phyloP scores from a whole-genome alignment of 2,888 invertebrate genomes.

The Itoplectis maculator region DNA sequence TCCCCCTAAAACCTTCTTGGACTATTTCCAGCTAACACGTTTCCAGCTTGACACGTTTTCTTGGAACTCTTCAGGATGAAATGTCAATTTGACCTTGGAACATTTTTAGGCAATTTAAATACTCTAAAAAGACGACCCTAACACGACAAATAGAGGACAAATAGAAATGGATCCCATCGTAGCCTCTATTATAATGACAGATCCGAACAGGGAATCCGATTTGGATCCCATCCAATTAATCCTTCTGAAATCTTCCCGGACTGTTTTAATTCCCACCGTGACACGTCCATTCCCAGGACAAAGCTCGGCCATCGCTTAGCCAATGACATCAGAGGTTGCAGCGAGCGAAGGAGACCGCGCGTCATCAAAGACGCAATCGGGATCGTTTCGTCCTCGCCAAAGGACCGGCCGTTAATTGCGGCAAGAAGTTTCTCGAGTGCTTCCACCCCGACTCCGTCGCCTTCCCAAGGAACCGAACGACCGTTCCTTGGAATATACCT shows the following conservation, averaged over 20 bases:
- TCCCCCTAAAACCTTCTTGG: too few species aligned
- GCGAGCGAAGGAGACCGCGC: background rate
- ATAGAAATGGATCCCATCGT: too few species aligned
- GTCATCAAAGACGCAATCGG: background rate
- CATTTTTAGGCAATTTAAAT: too few species aligned
- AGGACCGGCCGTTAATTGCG: conserved; percentile 1
- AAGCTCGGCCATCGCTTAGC: background rate
- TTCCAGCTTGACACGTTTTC: too few species aligned
- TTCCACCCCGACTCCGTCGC: background rate
- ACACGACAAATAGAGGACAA: too few species aligned
- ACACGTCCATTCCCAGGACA: background rate
- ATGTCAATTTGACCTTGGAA: too few species aligned
- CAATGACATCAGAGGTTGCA: background rate
- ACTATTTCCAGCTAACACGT: too few species aligned
- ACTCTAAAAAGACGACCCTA: too few species aligned
- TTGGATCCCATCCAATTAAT: background rate
- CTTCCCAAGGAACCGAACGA: background rate
- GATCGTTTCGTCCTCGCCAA: background rate
- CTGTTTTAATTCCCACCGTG: background rate
- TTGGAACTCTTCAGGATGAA: too few species aligned
- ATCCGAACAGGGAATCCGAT: background rate
- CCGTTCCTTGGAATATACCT: background rate
- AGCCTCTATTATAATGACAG: too few species aligned
- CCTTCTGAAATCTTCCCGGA: background rate
- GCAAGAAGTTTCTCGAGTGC: conserved; percentile 12